Evolutionary conservation across 2,113 vertebrate species (phyloP), one percentile per base, ranked within the genome.

Genomic region (Pitta sordida): DNA sequence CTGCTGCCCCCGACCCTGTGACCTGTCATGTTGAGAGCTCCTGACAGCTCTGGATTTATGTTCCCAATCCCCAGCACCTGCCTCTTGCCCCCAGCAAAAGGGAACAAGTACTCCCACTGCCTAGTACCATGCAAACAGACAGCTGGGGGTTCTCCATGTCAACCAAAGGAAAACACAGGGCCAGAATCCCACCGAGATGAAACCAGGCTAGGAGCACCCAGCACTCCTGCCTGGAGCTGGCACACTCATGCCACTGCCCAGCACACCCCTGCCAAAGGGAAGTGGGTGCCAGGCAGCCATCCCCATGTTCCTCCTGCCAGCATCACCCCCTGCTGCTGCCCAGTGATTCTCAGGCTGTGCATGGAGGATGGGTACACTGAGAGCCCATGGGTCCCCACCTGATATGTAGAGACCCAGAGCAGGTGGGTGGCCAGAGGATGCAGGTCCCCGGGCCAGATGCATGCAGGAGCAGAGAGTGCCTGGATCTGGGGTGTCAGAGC

Each of bases 131-230:
- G 1, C 4, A 10, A 71, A 53, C 67, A 44, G 93, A 91, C 92
- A 96, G 93, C 95, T 96, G 95, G n/a, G 52, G 82, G 23, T 85
- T 96, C 92, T 94, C 95, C 90, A 93, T 95, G 90, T 95, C 96
- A 96, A 93, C 92, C 75, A 53, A 49, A 94, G 67, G 53, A 94
- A 93, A 95, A 95, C 90, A 96, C 23, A 60, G 52, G 58, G 23
- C 44, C 44, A 48, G 60, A 3, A 1, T 18, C 59, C 32, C 0
- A 1, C 13, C 0, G 0, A 12, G 26, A 56, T 0, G 0, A n/a
- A 34, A n/a, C 13, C 5, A n/a, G 37, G 43, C 39, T 67, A 37
- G 56, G 52, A 84, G 26, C 62, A 67, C 20, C 34, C 48, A 53
- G 55, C 34, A 37, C 48, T 32, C 12, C 14, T 1, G 20, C 30